Conservation (phyloP, 2,888 invertebrate species). For the Hirtodrosophila trivittata region DNA sequence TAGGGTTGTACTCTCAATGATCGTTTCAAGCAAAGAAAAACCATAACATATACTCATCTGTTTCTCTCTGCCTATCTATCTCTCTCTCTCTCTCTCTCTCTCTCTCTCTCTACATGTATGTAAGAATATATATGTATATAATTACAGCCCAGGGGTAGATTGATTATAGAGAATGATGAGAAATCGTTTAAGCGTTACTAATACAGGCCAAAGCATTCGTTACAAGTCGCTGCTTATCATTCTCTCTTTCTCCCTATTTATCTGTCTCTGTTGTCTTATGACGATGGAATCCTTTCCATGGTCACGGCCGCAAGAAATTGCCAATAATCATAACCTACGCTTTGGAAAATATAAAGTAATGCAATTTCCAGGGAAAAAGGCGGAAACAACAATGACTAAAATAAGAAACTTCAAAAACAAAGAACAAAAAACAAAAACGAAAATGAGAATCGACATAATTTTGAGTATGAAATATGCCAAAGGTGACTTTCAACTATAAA, state of each 20-base stretch:
- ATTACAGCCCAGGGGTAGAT: constrained; percentile 49
- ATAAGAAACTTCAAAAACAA: constrained; percentile 1
- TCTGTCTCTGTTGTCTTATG: constrained; percentile 15
- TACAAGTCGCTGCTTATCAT: neutral
- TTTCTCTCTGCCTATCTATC: neutral
- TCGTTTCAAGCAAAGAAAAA: constrained; percentile 23
- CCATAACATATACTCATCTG: neutral
- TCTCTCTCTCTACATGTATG: constrained; percentile 1
- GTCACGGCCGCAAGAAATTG: constrained; percentile 67
- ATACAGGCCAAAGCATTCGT: constrained; percentile 5
- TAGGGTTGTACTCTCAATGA: constrained; percentile 34
- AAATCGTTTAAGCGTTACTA: constrained; percentile 19
- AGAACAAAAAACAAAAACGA: constrained; percentile 17
- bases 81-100: neutral
- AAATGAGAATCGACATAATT: constrained; percentile 14
- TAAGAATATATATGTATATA: constrained; percentile 10
- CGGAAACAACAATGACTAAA: constrained; percentile 15
- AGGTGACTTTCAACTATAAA: constrained; percentile 73
- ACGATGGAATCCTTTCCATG: constrained; percentile 42
- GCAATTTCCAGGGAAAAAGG: constrained; percentile 50
- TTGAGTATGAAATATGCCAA: constrained; percentile 65
- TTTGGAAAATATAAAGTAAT: constrained; percentile 34
- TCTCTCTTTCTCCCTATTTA: constrained; percentile 3
- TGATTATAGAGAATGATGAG: constrained; percentile 38
- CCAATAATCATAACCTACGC: constrained; percentile 62